Conservation (phyloP, 2,113 vertebrate genomes). For the Nematolebias whitei region DNA sequence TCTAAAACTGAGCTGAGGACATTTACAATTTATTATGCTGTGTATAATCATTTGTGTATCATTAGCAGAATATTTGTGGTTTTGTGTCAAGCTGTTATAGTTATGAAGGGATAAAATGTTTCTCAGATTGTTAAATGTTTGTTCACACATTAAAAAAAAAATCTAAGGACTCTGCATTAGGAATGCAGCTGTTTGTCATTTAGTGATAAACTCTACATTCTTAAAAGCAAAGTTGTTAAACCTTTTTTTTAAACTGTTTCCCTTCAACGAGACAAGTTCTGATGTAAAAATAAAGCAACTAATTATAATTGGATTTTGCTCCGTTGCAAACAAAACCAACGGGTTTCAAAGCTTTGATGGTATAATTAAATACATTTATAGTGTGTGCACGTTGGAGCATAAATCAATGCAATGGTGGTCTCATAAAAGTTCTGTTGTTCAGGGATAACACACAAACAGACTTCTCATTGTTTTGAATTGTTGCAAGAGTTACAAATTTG, state of each 20-base stretch:
- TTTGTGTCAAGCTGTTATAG: too few relatives aligned
- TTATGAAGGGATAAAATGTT: too few relatives aligned
- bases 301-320: background rate
- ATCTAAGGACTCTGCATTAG: background rate
- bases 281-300: background rate
- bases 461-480: conserved; percentile 26
- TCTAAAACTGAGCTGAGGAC: too few relatives aligned
- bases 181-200: background rate
- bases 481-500: conserved; percentile 37
- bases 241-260: background rate
- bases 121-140: background rate
- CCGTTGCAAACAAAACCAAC: background rate
- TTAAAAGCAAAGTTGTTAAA: background rate
- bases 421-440: conserved; percentile 1
- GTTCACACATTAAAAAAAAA: background rate
- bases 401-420: background rate
- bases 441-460: background rate
- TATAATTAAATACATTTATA: conserved; percentile 2
- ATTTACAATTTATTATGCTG: background rate
- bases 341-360: background rate
- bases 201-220: background rate
- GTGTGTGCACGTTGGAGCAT: background rate
- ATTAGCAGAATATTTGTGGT: background rate
- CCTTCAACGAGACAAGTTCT: background rate
- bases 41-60: background rate